phyloP scores from a whole-genome alignment of 2,888 invertebrate genomes.

The Noctuana brunneofusca region DNA sequence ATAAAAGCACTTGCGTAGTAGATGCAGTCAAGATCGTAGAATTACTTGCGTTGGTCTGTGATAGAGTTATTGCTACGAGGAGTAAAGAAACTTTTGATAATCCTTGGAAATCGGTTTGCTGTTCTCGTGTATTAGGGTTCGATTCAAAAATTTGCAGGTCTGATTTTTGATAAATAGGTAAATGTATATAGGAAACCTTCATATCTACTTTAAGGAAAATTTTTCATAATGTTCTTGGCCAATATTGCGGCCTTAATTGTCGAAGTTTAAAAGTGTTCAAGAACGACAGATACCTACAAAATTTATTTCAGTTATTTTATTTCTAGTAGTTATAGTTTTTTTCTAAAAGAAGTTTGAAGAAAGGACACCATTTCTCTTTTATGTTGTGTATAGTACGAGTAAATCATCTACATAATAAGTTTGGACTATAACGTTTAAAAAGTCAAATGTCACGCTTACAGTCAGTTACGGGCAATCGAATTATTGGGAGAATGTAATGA shows the following conservation, averaged over 20 bases:
- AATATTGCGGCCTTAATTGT: no score
- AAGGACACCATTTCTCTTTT: background rate
- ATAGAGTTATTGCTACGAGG: background rate
- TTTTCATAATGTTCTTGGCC: no score
- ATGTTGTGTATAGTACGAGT: no score
- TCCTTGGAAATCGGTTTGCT: background rate
- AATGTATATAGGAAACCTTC: no score
- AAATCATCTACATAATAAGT: background rate
- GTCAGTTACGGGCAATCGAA: conserved; percentile 23
- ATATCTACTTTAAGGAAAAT: no score
- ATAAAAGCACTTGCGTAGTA: background rate
- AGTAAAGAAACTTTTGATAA: background rate
- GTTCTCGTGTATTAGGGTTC: background rate
- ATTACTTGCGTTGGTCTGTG: background rate
- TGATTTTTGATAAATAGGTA: no score
- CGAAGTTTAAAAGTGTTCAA: no score
- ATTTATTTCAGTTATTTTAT: no score
- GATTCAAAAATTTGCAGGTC: no score
- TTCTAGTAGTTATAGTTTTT: background rate
- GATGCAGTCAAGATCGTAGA: background rate
- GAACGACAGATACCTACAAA: no score
- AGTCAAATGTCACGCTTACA: conserved; percentile 24
- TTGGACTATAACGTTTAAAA: background rate
- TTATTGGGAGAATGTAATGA: conserved; percentile 46
- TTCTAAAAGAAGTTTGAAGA: background rate